Percentiles rank a stretch among this genome's conserved stretches.
Evolutionary conservation across 2,113 vertebrate species (phyloP).

Genomic region (Cottus gobio): DNA sequence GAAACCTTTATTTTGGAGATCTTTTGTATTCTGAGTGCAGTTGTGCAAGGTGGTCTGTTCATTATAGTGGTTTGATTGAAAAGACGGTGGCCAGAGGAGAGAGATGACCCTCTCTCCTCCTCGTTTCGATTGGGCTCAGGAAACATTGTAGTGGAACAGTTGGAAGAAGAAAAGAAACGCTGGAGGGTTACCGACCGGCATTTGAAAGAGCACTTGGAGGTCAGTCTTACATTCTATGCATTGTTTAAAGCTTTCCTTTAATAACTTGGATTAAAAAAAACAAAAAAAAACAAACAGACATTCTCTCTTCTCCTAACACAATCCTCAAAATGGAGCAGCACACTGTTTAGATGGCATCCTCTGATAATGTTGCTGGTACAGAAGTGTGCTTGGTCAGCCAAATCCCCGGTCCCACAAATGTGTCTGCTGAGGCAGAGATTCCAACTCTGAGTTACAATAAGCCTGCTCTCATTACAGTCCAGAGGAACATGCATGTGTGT

Average conservation of each 20-base stretch:
- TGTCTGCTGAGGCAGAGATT: constrained; percentile 66
- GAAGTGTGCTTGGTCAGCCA: constrained; percentile 70
- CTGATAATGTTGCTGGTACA: constrained; percentile 67
- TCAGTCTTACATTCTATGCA: constrained; percentile 27
- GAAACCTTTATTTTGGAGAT: constrained; percentile 30
- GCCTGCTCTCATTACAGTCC: constrained; percentile 61
- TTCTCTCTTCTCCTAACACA: constrained; percentile 17
- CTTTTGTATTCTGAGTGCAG: constrained; percentile 39
- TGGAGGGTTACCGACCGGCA: not conserved
- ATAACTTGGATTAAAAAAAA: not conserved
- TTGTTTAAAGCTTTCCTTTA: constrained; percentile 19
- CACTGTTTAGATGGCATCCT: constrained; percentile 56
- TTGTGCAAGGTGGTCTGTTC: constrained; percentile 53
- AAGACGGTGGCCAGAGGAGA: constrained; percentile 57
- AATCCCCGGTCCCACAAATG: constrained; percentile 58
- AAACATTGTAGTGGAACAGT: constrained; percentile 41
- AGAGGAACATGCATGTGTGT: constrained; percentile 22
- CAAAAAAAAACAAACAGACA: not conserved
- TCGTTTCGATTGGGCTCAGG: constrained; percentile 45
- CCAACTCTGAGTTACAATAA: constrained; percentile 57
- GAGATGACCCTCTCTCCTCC: constrained; percentile 43
- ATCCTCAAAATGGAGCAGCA: constrained; percentile 46
- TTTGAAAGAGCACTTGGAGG: constrained; percentile 27
- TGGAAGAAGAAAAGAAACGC: not conserved
- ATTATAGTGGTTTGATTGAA: constrained; percentile 65